Evolutionary conservation across 2,888 invertebrate genomes (phyloP), one percentile per base, ranked within the genome.

Genomic region (Andrena dorsata): DNA sequence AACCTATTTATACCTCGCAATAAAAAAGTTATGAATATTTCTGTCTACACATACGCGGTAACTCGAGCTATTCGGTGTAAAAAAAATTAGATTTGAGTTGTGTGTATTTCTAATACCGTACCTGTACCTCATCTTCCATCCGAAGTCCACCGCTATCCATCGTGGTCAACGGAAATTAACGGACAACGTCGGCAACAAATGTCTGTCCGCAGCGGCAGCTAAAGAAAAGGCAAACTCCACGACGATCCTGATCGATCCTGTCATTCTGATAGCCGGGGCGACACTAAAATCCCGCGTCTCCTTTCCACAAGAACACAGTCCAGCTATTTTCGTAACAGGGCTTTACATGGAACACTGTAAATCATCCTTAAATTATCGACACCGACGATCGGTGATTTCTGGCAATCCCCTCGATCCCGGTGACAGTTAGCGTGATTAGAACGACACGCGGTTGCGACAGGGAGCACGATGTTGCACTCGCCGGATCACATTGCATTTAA

Each of bases 41-140:
- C 4, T 41, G 13, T 16, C 4, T 41, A 41, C 4, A 16, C 13
- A 16, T 16, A 41, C 5, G 1, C 5, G 16, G 13, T 41, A 41
- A 41, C 41, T 41, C 16, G 41, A 41, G 13, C 1, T 41, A 41
- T 41, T 41, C 5, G 16, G 41, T 41, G 41, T 13, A 13, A 41
- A 16, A 41, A 41, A 41, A 41, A 16, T 13, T 13, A 1, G 13
- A 41, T 1, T 41, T 13, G 4, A 4, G 13, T 13, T 41, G 8
- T 51, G 20, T 7, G 20, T 20, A 51, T 7, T 51, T 1, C 0
- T 10, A 23, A n/a, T 6, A n/a, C 7, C 8, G 8, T 88, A 88
- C 87, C 87, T 88, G 86, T 26, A 68, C 69, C 53, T 88, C 85
- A 71, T 88, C 73, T 64, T 88, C 86, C 28, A 83, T 20, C 28